Conservation (phyloP, 2,888 invertebrate genomes). For the Drosophila yooni region DNA sequence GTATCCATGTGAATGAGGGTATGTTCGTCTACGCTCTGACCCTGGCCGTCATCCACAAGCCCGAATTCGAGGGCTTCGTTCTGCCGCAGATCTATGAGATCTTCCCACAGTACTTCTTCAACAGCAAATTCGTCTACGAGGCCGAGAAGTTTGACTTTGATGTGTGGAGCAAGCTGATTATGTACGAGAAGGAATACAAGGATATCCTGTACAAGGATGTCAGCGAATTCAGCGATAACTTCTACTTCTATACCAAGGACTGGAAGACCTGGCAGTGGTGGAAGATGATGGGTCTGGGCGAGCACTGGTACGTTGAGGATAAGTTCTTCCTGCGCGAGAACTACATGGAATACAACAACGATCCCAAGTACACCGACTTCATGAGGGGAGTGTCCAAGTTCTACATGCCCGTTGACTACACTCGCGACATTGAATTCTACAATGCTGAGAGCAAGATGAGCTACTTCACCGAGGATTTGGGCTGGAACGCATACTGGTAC, state of each 20-base stretch:
- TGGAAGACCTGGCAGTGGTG: conserved; percentile 82
- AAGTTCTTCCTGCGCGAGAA: conserved; percentile 78
- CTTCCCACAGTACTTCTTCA: conserved; percentile 91
- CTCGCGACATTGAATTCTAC: conserved; percentile 86
- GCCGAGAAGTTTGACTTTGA: conserved; percentile 87
- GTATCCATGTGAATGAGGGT: conserved; percentile 89
- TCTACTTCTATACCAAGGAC: conserved; percentile 77
- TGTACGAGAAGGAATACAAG: conserved; percentile 83
- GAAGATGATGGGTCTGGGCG: conserved; percentile 80
- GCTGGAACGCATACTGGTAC: conserved; percentile 89
- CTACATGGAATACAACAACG: conserved; percentile 57
- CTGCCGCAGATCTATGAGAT: conserved; percentile 91
- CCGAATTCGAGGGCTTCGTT: conserved; percentile 88
- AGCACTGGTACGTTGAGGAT: conserved; percentile 73
- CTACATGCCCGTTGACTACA: conserved; percentile 87
- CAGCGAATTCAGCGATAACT: conserved; percentile 60
- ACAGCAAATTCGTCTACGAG: conserved; percentile 89
- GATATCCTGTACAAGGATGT: conserved; percentile 84
- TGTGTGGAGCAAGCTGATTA: conserved; percentile 73
- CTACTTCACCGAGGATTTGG: conserved; percentile 90
- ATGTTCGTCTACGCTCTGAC: conserved; percentile 90
- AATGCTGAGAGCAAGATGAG: conserved; percentile 87
- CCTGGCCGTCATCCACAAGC: conserved; percentile 89
- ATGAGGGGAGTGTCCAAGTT: conserved; percentile 67
- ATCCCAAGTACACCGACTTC: conserved; percentile 68